phyloP scores from a whole-genome alignment of 2,888 invertebrate genomes.

The Entomobrya multifasciata region DNA sequence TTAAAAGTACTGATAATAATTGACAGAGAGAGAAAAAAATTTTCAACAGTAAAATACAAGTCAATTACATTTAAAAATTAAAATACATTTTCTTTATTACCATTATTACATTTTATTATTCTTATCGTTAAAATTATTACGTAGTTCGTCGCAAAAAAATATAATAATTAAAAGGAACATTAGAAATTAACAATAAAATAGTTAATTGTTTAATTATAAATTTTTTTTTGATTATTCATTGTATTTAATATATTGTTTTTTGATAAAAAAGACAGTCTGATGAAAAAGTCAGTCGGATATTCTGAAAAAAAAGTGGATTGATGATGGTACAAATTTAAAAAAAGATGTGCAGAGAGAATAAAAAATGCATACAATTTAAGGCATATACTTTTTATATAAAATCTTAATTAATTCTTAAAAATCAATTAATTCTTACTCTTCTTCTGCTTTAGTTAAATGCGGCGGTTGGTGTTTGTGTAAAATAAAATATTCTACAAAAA shows the following conservation, averaged over 20 bases:
- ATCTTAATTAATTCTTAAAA: neutral
- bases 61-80: too few relatives aligned
- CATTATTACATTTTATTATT: too few relatives aligned
- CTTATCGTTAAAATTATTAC: neutral
- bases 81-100: too few relatives aligned
- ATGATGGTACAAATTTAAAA: too few relatives aligned
- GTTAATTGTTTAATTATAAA: neutral
- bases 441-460: neutral
- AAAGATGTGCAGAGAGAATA: too few relatives aligned
- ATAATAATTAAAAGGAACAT: neutral
- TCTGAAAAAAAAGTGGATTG: slow-evolving; percentile 8
- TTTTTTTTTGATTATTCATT: neutral
- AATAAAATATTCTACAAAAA: neutral
- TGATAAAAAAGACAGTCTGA: slow-evolving; percentile 27
- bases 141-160: too few relatives aligned
- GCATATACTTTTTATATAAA: too few relatives aligned
- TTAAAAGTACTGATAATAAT: too few relatives aligned
- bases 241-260: neutral
- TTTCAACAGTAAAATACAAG: too few relatives aligned
- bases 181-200: neutral
- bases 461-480: neutral
- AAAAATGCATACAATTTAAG: too few relatives aligned
- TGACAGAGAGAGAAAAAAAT: too few relatives aligned
- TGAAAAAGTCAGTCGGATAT: slow-evolving; percentile 19
- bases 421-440: neutral